Evolutionary conservation across 2,797 vertebrate genomes (phyloP).

Genomic region (Anas bernieri): DNA sequence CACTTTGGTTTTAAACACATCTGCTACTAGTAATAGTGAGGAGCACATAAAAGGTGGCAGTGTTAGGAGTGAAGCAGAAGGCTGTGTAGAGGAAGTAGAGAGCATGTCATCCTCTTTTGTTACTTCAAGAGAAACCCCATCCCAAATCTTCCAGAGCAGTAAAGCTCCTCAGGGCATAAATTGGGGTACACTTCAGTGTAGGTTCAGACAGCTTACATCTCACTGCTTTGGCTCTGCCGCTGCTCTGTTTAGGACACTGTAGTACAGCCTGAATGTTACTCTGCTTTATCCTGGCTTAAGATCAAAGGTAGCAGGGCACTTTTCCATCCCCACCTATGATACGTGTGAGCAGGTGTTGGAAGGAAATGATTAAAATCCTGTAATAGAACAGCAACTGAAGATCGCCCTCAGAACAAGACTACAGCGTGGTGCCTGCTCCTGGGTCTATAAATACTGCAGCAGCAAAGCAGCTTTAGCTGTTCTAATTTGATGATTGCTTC

Average conservation of each 20-base stretch:
- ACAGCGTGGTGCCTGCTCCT: background rate
- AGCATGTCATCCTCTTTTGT: background rate
- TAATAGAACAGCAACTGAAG: background rate
- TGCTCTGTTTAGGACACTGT: background rate
- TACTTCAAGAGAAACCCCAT: slow-evolving; percentile 1
- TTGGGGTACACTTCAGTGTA: background rate
- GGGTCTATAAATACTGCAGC: rapidly evolving
- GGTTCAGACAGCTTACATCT: background rate
- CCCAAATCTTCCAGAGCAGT: background rate
- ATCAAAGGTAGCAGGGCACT: background rate
- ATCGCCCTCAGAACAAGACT: background rate
- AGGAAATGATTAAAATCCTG: background rate
- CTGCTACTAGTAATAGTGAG: background rate
- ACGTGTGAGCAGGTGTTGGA: background rate
- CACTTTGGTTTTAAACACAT: background rate
- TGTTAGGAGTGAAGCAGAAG: background rate
- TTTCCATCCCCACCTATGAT: background rate
- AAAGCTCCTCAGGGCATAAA: background rate
- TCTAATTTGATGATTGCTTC: background rate
- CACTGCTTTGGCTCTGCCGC: background rate
- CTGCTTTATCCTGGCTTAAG: background rate
- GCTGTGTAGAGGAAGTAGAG: background rate
- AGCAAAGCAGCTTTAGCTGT: background rate
- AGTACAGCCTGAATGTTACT: background rate
- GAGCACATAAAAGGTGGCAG: background rate